These are phyloP conservation scores for Campylorhamphus procurvoides DNA, from an alignment of 2,113 vertebrate species.

Conservation along the genomic window DNA sequence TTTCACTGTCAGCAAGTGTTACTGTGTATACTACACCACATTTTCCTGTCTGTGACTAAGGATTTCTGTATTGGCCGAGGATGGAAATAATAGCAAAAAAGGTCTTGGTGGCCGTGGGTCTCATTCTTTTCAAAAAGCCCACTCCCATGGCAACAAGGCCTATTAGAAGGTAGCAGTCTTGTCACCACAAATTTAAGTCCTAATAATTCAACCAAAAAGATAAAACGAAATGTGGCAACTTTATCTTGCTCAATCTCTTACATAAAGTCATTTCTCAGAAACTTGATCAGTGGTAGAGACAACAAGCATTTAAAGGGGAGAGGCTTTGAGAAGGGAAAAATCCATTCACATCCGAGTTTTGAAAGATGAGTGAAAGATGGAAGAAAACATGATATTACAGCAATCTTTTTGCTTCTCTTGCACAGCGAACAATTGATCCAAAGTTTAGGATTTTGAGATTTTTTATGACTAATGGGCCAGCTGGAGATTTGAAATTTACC, in stretches of 20 bases:
- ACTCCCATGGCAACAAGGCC: conserved; percentile 69
- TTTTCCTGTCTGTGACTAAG: conserved; percentile 61
- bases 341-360: conserved; percentile 76
- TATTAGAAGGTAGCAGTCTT: conserved; percentile 74
- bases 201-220: conserved; percentile 80
- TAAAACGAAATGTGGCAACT: conserved; percentile 80
- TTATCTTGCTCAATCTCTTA: conserved; percentile 79
- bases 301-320: conserved; percentile 78
- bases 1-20: conserved; percentile 70
- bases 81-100: conserved; percentile 52
- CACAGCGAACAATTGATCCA: conserved; percentile 43
- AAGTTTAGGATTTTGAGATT: conserved; percentile 60
- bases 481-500: background rate
- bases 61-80: conserved; percentile 44
- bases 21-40: conserved; percentile 21
- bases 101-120: conserved; percentile 48
- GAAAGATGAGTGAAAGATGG: conserved; percentile 78
- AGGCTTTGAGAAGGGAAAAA: conserved; percentile 67
- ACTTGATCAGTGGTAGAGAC: conserved; percentile 79
- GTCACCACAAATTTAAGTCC: conserved; percentile 81
- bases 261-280: conserved; percentile 84
- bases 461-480: conserved; percentile 13
- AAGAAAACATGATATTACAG: conserved; percentile 68
- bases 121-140: conserved; percentile 72
- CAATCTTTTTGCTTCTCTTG: conserved; percentile 35